phyloP scores from a whole-genome alignment of 1,140 invertebrate species.

The Panulirus ornatus region DNA sequence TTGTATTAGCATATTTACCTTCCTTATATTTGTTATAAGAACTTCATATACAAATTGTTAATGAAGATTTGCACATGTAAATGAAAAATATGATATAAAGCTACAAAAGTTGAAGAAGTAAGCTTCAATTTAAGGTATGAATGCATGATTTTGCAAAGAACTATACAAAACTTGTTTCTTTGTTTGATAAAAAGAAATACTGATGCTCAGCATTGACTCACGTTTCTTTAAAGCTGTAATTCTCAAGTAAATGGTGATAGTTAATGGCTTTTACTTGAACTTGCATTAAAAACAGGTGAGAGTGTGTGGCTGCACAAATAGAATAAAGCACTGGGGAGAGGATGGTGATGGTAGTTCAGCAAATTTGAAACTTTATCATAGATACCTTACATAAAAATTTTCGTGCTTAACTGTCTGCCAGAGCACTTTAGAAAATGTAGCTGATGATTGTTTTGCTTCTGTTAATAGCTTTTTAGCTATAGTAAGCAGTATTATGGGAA shows the following conservation, averaged over 20 bases:
- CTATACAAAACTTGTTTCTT: too few species aligned
- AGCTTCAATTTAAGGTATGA: too few species aligned
- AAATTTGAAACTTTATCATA: not conserved
- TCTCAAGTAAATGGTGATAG: not conserved
- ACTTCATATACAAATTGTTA: too few species aligned
- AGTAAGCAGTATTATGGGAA: not conserved
- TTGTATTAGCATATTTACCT: too few species aligned
- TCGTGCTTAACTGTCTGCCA: conserved; percentile 12
- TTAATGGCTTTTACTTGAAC: not conserved
- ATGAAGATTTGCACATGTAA: too few species aligned
- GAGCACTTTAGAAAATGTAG: not conserved
- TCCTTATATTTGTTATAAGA: too few species aligned
- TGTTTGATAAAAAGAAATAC: too few species aligned
- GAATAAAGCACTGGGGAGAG: conserved; percentile 6
- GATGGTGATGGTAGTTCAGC: conserved; percentile 14
- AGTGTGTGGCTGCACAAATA: conserved; percentile 2
- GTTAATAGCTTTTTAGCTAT: conserved; percentile 5
- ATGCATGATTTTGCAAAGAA: too few species aligned
- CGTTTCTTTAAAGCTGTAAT: not conserved
- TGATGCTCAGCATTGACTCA: not conserved
- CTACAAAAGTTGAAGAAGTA: too few species aligned
- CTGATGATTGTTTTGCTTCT: not conserved
- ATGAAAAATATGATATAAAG: too few species aligned
- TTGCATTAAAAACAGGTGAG: not conserved
- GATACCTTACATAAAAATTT: not conserved